These are phyloP conservation scores for Camponotus fellah DNA, from an alignment of 2,888 invertebrate genomes.

Conservation along the genomic window DNA sequence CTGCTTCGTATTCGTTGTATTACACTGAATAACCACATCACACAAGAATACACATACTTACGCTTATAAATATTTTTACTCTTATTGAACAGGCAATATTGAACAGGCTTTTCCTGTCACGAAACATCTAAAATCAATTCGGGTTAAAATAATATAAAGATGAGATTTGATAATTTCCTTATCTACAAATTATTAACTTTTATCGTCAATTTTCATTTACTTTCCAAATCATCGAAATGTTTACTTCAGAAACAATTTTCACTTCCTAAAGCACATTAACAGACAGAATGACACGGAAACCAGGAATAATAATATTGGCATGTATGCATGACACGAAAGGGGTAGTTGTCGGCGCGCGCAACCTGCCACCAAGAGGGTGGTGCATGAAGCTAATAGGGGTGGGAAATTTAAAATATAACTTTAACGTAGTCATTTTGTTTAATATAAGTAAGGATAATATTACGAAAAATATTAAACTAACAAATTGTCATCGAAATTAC, in stretches of 20 bases:
- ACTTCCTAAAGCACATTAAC: conserved; percentile 38
- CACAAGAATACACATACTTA: conserved; percentile 3
- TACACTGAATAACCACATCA: conserved; percentile 14
- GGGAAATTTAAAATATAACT: conserved; percentile 74
- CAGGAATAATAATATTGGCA: conserved; percentile 69
- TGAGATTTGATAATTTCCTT: neutral
- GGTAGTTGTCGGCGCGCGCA: conserved; percentile 74
- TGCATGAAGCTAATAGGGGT: conserved; percentile 72
- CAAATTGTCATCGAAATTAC: neutral
- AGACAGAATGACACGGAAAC: conserved; percentile 51
- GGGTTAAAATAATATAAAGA: neutral
- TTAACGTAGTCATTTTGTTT: conserved; percentile 55
- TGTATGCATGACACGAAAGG: conserved; percentile 70
- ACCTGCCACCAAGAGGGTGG: conserved; percentile 79
- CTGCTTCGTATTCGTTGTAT: conserved; percentile 11
- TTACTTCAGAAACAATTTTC: neutral
- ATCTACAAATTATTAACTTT: neutral
- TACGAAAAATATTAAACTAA: neutral
- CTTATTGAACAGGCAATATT: neutral
- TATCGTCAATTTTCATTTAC: neutral
- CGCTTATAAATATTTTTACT: neutral
- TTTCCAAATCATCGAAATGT: neutral
- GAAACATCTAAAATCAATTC: neutral
- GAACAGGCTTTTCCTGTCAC: neutral
- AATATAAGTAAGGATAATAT: neutral